These are phyloP conservation scores for Julus scanicus DNA, from an alignment of 2,888 invertebrate genomes.

Conservation along the genomic window DNA sequence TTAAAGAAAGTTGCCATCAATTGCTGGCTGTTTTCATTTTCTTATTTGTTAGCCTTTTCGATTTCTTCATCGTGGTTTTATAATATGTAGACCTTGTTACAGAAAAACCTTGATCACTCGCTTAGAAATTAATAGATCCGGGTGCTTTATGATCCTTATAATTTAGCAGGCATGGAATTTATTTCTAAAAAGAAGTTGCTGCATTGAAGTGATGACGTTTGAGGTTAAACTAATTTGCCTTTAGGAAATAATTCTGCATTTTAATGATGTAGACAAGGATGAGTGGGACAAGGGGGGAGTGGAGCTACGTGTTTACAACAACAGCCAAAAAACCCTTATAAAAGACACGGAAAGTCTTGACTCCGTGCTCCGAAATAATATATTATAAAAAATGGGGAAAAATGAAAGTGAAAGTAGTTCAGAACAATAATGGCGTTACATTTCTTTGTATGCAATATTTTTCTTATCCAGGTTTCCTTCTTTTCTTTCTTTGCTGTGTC, in stretches of 20 bases:
- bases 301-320: slow-evolving; percentile 15
- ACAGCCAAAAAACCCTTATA: background rate
- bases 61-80: slow-evolving; percentile 33
- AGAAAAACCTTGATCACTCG: slow-evolving; percentile 22
- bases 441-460: slow-evolving; percentile 24
- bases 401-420: slow-evolving; percentile 52
- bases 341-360: slow-evolving; percentile 33
- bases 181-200: slow-evolving; percentile 14
- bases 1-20: background rate
- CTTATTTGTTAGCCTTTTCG: slow-evolving; percentile 22
- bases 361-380: slow-evolving; percentile 33
- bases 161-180: background rate
- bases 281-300: slow-evolving; percentile 33
- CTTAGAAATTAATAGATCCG: slow-evolving; percentile 33
- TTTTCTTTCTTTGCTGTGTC: background rate
- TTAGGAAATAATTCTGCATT: slow-evolving; percentile 26
- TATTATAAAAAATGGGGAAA: slow-evolving; percentile 40
- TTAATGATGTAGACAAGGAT: slow-evolving; percentile 32
- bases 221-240: slow-evolving; percentile 33
- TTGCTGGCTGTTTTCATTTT: background rate
- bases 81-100: slow-evolving; percentile 33
- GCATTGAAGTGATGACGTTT: slow-evolving; percentile 28
- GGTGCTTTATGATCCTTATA: slow-evolving; percentile 28
- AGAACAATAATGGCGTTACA: slow-evolving; percentile 49
- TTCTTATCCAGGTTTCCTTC: slow-evolving; percentile 19